Percentiles rank a stretch among this genome's conserved stretches.
phyloP scores from a whole-genome alignment of 2,888 invertebrate genomes.

The Incurvaria masculella region DNA sequence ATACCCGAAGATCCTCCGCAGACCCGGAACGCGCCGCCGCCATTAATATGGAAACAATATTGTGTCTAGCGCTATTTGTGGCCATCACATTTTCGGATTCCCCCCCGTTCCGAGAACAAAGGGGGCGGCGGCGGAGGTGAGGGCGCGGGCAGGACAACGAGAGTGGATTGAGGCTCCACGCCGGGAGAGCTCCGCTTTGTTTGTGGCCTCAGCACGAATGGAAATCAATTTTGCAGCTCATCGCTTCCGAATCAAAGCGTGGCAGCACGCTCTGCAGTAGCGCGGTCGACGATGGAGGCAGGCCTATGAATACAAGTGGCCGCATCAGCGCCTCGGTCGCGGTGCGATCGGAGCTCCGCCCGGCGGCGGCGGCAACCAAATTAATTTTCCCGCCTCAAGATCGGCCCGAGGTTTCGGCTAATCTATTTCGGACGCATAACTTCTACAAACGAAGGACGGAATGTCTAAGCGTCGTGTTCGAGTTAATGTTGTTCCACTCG shows the following conservation, averaged over 20 bases:
- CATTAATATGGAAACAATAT: background rate
- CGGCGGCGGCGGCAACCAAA: too few species aligned
- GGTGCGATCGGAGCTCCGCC: background rate
- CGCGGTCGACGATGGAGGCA: constrained; percentile 25
- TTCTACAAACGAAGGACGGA: background rate
- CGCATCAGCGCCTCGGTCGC: constrained; percentile 21
- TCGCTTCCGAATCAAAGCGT: constrained; percentile 13
- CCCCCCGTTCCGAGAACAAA: background rate
- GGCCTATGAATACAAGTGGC: constrained; percentile 34
- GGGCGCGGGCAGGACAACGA: background rate
- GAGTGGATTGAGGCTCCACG: background rate
- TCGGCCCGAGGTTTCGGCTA: background rate
- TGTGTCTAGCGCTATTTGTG: background rate
- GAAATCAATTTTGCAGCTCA: constrained; percentile 37
- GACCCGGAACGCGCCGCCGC: too few species aligned
- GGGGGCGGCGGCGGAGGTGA: background rate
- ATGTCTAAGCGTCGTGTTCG: too few species aligned
- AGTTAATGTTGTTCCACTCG: too few species aligned
- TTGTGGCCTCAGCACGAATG: background rate
- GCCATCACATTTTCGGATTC: background rate
- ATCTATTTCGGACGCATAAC: background rate
- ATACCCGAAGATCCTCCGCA: too few species aligned
- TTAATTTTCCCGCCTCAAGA: background rate
- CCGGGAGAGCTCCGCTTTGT: background rate
- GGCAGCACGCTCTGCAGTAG: constrained; percentile 22